phyloP scores from a whole-genome alignment of 2,797 vertebrate genomes.

The Hafferia zeledoni region DNA sequence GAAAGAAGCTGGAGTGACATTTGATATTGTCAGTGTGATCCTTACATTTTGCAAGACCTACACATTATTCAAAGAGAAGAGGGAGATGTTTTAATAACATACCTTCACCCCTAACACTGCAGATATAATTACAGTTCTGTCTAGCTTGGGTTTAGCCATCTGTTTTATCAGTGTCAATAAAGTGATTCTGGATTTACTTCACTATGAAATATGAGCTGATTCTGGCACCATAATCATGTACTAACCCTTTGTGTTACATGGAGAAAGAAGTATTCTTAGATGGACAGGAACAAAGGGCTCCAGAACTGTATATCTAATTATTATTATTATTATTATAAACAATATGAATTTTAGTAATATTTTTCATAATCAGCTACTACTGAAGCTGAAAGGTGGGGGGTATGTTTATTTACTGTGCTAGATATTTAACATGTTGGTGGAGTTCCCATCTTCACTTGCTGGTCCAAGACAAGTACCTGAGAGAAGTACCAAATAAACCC shows the following conservation, averaged over 20 bases:
- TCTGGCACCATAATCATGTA: background rate
- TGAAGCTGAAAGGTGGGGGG: background rate
- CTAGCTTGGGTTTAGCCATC: conserved; percentile 5
- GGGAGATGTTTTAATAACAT: conserved; percentile 8
- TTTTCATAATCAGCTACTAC: background rate
- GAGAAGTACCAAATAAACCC: background rate
- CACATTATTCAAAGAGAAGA: conserved; percentile 3
- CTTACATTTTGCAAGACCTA: background rate
- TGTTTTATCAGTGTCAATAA: conserved; percentile 43
- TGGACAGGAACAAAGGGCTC: background rate
- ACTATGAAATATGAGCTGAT: conserved; percentile 7
- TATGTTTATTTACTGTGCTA: background rate
- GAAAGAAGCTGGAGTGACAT: conserved; percentile 6
- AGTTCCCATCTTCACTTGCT: background rate
- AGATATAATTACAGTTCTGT: conserved; percentile 36
- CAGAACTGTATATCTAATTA: background rate
- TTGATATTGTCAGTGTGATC: background rate
- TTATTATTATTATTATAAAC: background rate
- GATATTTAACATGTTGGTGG: background rate
- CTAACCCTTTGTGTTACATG: background rate
- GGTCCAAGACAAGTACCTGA: background rate
- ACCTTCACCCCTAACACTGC: background rate
- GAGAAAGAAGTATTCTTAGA: background rate
- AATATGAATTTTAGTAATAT: background rate
- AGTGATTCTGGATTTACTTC: conserved; percentile 16